Percentiles rank a stretch among this genome's conserved stretches.
phyloP scores from a whole-genome alignment of 2,888 invertebrate species.

The Apodemia zela region DNA sequence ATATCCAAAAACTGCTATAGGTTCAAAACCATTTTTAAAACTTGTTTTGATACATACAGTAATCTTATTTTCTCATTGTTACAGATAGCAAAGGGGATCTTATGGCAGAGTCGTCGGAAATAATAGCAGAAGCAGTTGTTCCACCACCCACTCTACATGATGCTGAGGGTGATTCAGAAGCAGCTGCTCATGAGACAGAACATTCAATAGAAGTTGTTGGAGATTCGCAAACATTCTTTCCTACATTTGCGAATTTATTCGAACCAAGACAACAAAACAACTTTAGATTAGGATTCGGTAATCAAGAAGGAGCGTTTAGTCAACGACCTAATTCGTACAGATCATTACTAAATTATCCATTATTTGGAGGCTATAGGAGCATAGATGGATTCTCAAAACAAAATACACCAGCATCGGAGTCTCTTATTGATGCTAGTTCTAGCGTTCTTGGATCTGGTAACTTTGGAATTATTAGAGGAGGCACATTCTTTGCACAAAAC shows the following conservation, averaged over 20 bases:
- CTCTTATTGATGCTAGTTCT: conserved; percentile 75
- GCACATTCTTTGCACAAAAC: conserved; percentile 90
- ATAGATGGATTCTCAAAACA: conserved; percentile 62
- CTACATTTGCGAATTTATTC: conserved; percentile 86
- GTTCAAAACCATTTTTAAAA: neutral
- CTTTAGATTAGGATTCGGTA: conserved; percentile 81
- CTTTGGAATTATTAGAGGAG: conserved; percentile 92
- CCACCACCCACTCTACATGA: conserved; percentile 49
- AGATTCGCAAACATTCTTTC: conserved; percentile 86
- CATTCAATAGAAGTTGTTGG: conserved; percentile 78
- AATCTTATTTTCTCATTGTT: conserved; percentile 36
- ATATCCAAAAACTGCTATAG: no score
- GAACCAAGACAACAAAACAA: conserved; percentile 75
- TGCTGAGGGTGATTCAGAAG: conserved; percentile 45
- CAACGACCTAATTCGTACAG: conserved; percentile 78
- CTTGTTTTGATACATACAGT: neutral
- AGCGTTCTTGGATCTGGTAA: conserved; percentile 90
- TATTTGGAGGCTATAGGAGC: conserved; percentile 61
- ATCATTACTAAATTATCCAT: conserved; percentile 68
- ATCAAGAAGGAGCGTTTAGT: conserved; percentile 81
- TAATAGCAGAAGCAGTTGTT: conserved; percentile 65
- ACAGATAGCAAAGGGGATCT: conserved; percentile 65
- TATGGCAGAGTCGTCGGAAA: conserved; percentile 70
- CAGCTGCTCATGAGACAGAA: conserved; percentile 55
- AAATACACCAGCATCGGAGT: conserved; percentile 56